Conservation (phyloP, 2,797 vertebrate species). For the Oreonectes daqikongensis region DNA sequence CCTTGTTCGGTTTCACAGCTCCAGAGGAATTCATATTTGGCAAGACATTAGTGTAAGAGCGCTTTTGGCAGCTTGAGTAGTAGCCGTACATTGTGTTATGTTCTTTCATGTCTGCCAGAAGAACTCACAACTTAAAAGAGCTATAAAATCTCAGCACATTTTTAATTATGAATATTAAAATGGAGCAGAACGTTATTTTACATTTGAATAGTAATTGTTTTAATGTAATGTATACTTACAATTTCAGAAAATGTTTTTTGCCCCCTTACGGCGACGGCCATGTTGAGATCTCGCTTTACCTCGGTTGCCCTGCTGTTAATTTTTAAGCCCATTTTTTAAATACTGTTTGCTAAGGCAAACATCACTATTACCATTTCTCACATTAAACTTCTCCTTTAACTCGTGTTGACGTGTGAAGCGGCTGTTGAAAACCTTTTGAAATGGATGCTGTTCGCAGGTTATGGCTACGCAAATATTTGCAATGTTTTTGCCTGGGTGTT, state of each 20-base stretch:
- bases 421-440: neutral
- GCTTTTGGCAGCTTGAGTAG: neutral
- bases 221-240: too few species aligned
- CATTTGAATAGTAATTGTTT: neutral
- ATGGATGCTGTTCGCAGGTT: neutral
- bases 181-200: neutral
- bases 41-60: constrained; percentile 2
- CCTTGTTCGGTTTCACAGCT: constrained; percentile 15
- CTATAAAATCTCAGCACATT: neutral
- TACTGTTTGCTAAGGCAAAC: neutral
- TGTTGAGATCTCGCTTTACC: too few species aligned
- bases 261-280: too few species aligned
- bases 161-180: neutral
- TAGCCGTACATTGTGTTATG: constrained; percentile 8
- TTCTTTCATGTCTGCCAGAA: constrained; percentile 13
- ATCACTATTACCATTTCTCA: neutral
- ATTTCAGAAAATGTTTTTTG: too few species aligned
- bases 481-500: neutral
- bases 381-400: neutral
- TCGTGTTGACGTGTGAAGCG: neutral
- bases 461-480: constrained; percentile 35
- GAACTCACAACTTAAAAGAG: neutral
- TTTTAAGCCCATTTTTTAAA: neutral
- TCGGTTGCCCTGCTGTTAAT: too few species aligned
- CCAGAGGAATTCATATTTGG: constrained; percentile 22